phyloP scores from a whole-genome alignment of 1,140 invertebrate species.

The Galendromus occidentalis region DNA sequence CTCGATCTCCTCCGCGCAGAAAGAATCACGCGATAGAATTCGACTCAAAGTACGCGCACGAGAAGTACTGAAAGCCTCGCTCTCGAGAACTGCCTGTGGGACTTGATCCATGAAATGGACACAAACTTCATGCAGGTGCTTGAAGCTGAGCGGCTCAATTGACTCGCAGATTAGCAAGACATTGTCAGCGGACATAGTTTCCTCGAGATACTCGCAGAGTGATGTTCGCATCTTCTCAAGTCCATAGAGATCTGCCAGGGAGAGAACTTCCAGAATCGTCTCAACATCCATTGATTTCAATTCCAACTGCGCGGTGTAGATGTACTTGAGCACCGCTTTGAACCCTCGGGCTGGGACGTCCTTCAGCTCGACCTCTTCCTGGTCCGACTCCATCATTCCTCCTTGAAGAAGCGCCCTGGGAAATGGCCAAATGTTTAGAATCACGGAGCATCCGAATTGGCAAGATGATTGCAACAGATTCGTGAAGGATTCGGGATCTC shows the following conservation, averaged over 20 bases:
- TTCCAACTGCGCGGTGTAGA: conserved; percentile 78
- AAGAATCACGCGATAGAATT: conserved; percentile 71
- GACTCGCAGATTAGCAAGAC: conserved; percentile 82
- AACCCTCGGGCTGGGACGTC: no score
- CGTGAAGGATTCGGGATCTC: no score
- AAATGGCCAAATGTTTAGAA: no score
- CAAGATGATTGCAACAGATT: no score
- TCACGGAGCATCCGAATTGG: no score
- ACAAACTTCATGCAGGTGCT: conserved; percentile 40
- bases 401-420: no score
- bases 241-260: conserved; percentile 79
- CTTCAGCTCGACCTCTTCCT: no score
- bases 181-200: conserved; percentile 63
- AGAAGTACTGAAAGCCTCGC: conserved; percentile 63
- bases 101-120: conserved; percentile 63
- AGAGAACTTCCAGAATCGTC: conserved; percentile 60
- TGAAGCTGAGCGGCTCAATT: conserved; percentile 48
- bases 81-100: conserved; percentile 55
- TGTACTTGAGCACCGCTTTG: no score
- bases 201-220: conserved; percentile 76
- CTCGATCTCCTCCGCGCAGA: conserved; percentile 82
- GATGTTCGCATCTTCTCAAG: conserved; percentile 72
- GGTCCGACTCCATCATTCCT: no score
- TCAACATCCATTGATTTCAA: conserved; percentile 45
- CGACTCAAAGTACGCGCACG: conserved; percentile 40